Evolutionary conservation across 2,113 vertebrate genomes (phyloP).

Genomic region (Mellivora capensis): DNA sequence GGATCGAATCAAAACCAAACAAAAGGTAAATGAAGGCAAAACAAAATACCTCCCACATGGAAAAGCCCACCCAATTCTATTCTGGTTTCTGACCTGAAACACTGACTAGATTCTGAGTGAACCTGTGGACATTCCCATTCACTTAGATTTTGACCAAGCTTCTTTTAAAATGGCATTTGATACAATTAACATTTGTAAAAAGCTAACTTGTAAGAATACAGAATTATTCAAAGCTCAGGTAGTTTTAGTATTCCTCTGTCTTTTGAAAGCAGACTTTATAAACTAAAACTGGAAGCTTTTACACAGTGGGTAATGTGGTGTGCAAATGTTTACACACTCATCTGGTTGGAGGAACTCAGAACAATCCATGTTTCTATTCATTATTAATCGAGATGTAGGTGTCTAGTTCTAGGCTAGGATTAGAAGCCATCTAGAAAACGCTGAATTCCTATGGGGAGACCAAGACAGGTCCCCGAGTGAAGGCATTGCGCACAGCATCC

Average conservation of each 20-base stretch:
- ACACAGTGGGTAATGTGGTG: background rate
- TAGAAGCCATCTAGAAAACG: background rate
- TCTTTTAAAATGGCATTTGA: background rate
- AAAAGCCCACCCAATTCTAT: background rate
- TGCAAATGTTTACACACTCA: background rate
- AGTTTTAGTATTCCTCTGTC: background rate
- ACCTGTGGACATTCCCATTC: background rate
- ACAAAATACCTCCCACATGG: background rate
- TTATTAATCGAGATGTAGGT: background rate
- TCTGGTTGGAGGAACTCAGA: background rate
- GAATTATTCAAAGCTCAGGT: background rate
- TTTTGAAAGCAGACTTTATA: background rate
- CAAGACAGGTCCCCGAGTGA: background rate
- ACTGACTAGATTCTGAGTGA: background rate
- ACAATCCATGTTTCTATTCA: background rate
- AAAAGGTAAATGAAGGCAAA: background rate
- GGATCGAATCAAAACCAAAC: background rate
- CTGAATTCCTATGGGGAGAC: background rate
- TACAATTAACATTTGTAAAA: background rate
- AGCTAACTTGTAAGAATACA: background rate
- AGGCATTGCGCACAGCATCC: rapidly evolving
- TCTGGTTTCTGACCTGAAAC: background rate
- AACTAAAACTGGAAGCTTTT: background rate
- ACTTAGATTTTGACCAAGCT: background rate
- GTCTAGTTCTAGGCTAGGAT: background rate